Evolutionary conservation across 92 coral and sea anemone species (phyloP).

Genomic region (Siderastrea radians): DNA sequence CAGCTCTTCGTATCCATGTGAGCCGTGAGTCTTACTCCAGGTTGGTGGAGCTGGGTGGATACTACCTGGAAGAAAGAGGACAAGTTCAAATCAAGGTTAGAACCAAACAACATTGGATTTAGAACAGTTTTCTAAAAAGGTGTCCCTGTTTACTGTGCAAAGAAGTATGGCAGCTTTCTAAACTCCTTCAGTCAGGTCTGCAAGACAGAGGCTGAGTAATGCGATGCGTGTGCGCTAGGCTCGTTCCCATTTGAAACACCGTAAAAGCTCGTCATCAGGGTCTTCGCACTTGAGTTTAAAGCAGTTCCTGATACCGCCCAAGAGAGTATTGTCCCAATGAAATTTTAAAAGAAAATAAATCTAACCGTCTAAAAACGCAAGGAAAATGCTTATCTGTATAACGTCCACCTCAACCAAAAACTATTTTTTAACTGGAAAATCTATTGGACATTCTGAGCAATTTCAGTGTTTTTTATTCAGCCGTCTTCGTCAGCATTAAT

Average conservation of each 20-base stretch:
- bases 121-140: background rate
- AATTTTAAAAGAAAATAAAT: too few species aligned
- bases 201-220: too few species aligned
- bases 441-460: background rate
- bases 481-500: background rate
- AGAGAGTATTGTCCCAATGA: too few species aligned
- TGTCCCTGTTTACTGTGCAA: background rate
- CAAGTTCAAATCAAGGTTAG: slow-evolving; percentile 80
- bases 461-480: background rate
- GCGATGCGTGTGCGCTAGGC: too few species aligned
- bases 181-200: background rate
- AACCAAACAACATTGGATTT: background rate
- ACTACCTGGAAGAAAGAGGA: slow-evolving; percentile 72
- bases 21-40: slow-evolving; percentile 70
- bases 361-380: too few species aligned
- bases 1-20: slow-evolving; percentile 79
- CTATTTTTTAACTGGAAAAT: background rate
- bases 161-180: too few species aligned
- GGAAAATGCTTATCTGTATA: too few species aligned
- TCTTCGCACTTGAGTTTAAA: too few species aligned
- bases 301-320: too few species aligned
- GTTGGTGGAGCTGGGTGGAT: slow-evolving; percentile 72
- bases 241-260: too few species aligned
- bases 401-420: background rate
- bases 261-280: too few species aligned